Evolutionary conservation across 2,113 vertebrate genomes (phyloP).

Genomic region (Psettodes erumei): DNA sequence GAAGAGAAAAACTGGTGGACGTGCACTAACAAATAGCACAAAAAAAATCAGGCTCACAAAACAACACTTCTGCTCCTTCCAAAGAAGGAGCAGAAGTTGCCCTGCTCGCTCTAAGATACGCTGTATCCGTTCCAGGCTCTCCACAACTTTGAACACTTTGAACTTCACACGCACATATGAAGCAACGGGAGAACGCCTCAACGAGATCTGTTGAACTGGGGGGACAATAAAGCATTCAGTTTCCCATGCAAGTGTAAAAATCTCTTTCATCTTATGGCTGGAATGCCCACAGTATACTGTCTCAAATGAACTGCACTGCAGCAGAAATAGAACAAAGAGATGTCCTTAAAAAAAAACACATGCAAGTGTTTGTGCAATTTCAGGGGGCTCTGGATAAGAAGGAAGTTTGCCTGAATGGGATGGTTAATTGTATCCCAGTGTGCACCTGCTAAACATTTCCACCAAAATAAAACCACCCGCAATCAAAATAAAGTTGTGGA

Average conservation of each 20-base stretch:
- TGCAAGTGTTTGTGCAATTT: not conserved
- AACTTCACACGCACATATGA: slow-evolving; percentile 23
- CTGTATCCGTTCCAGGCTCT: not conserved
- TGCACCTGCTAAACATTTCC: not conserved
- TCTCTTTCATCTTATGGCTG: slow-evolving; percentile 51
- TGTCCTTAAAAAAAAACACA: slow-evolving; percentile 11
- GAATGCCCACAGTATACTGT: slow-evolving; percentile 5
- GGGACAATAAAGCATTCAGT: slow-evolving; percentile 28
- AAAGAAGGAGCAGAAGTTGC: not conserved
- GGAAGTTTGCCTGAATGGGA: not conserved
- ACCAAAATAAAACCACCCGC: not conserved
- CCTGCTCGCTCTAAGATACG: not conserved
- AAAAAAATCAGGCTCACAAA: not conserved
- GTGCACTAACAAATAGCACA: not conserved
- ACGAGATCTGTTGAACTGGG: slow-evolving; percentile 11
- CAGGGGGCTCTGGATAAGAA: not conserved
- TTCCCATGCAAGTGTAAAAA: slow-evolving; percentile 20
- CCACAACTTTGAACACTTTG: slow-evolving; percentile 34
- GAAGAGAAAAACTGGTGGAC: not conserved
- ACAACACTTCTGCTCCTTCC: not conserved
- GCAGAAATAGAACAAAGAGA: slow-evolving; percentile 31
- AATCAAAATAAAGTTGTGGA: slow-evolving; percentile 24
- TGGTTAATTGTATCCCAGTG: not conserved
- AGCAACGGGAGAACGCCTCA: not conserved
- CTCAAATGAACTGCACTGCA: not conserved